A percentile compares a stretch with the other conserved stretches of the same genome.
phyloP scores from a whole-genome alignment of 2,797 vertebrate genomes.

The Anableps anableps region DNA sequence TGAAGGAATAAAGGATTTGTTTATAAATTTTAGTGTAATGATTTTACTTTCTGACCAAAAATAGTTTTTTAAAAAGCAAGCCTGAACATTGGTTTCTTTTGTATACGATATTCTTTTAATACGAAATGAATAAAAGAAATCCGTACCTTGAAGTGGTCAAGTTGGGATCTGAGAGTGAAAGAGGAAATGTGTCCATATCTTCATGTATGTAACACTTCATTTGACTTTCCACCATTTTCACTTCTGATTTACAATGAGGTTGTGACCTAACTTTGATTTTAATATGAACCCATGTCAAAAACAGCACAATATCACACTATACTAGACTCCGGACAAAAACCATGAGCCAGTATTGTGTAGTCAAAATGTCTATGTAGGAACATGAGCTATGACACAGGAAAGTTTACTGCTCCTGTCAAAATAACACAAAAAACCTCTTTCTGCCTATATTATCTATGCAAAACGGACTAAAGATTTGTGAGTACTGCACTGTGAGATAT shows the following conservation, averaged over 20 bases:
- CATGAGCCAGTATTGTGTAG: not conserved
- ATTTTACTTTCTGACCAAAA: not conserved
- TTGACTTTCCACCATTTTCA: not conserved
- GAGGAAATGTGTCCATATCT: not conserved
- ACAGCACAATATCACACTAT: not conserved
- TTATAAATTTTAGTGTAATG: not conserved
- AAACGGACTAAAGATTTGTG: slow-evolving; percentile 53
- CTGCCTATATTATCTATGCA: slow-evolving; percentile 49
- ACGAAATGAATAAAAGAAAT: not conserved
- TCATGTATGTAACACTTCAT: not conserved
- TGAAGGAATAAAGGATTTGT: not conserved
- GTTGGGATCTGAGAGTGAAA: not conserved
- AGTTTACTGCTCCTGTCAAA: slow-evolving; percentile 18
- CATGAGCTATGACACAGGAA: slow-evolving; percentile 10
- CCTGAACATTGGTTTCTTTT: not conserved
- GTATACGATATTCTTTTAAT: not conserved
- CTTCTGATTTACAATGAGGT: not conserved
- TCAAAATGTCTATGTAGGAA: slow-evolving; percentile 8
- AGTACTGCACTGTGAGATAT: slow-evolving; percentile 42
- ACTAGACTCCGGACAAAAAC: not conserved
- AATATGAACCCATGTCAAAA: not conserved
- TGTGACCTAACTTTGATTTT: not conserved
- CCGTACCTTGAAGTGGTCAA: not conserved
- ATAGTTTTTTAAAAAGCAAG: not conserved
- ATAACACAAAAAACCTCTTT: slow-evolving; percentile 29